Evolutionary conservation across 2,888 invertebrate genomes (phyloP).

Genomic region (Eupelmus urozonus): DNA sequence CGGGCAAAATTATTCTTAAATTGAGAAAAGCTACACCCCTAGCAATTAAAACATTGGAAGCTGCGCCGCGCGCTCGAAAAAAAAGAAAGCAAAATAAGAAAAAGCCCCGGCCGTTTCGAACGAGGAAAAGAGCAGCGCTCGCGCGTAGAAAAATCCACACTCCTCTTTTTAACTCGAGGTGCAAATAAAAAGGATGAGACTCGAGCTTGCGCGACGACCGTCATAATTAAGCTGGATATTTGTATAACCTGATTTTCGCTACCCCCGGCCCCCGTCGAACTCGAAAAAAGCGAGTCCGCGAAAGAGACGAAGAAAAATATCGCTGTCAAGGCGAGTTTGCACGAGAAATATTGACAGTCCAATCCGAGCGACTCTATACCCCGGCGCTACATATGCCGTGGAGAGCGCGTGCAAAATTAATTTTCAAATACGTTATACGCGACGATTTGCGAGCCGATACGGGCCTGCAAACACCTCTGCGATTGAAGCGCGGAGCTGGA

Average conservation of each 20-base stretch:
- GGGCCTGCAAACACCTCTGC: background rate
- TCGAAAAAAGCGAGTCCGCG: constrained; percentile 17
- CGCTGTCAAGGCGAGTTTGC: constrained; percentile 40
- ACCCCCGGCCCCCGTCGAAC: background rate
- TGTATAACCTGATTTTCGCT: constrained; percentile 48
- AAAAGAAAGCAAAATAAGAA: background rate
- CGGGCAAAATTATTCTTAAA: constrained; percentile 22
- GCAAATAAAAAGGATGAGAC: constrained; percentile 17
- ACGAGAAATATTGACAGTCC: constrained; percentile 53
- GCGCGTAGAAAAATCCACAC: constrained; percentile 33
- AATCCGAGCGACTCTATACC: constrained; percentile 10
- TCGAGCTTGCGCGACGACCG: constrained; percentile 25
- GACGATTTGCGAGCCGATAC: constrained; percentile 10
- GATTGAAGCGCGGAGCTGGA: constrained; percentile 8
- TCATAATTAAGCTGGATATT: constrained; percentile 52
- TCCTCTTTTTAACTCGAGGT: background rate
- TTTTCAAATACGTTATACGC: constrained; percentile 30
- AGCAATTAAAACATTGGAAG: constrained; percentile 22
- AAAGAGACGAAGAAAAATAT: constrained; percentile 43
- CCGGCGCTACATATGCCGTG: background rate
- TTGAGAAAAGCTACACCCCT: background rate
- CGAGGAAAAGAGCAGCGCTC: background rate
- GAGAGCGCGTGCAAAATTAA: constrained; percentile 28
- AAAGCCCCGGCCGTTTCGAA: background rate
- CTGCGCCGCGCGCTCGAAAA: background rate